Conservation (phyloP, 2,113 vertebrate species). For the Calypte anna region DNA sequence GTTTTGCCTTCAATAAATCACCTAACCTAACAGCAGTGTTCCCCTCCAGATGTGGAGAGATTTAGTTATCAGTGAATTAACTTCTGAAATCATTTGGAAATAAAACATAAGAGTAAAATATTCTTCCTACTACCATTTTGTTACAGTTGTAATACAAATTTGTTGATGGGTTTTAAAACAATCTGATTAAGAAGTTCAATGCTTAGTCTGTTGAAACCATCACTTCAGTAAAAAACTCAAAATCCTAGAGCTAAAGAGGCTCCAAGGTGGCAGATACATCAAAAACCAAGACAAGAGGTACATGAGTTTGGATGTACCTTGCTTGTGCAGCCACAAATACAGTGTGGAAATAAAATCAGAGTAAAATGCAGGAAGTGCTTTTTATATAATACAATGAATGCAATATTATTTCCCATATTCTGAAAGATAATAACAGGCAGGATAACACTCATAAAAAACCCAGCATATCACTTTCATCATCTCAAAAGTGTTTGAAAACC, state of each 20-base stretch:
- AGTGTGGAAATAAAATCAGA: not conserved
- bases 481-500: conserved; percentile 18
- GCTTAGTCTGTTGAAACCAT: not conserved
- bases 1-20: not conserved
- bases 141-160: not conserved
- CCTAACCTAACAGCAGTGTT: not conserved
- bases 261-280: not conserved
- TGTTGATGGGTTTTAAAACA: not conserved
- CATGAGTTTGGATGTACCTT: not conserved
- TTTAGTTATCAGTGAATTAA: not conserved
- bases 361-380: not conserved
- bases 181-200: not conserved
- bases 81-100: not conserved
- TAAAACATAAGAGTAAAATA: not conserved
- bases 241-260: not conserved
- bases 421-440: not conserved
- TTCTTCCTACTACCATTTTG: not conserved
- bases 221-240: not conserved
- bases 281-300: not conserved
- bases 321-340: not conserved
- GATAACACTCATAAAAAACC: not conserved
- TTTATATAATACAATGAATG: not conserved
- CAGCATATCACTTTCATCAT: conserved; percentile 10
- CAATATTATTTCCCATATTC: not conserved
- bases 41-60: not conserved